Evolutionary conservation across 37 sponge, comb jelly and placozoan species (phyloP).

Genomic region (Aphrocallistes beatrix): DNA sequence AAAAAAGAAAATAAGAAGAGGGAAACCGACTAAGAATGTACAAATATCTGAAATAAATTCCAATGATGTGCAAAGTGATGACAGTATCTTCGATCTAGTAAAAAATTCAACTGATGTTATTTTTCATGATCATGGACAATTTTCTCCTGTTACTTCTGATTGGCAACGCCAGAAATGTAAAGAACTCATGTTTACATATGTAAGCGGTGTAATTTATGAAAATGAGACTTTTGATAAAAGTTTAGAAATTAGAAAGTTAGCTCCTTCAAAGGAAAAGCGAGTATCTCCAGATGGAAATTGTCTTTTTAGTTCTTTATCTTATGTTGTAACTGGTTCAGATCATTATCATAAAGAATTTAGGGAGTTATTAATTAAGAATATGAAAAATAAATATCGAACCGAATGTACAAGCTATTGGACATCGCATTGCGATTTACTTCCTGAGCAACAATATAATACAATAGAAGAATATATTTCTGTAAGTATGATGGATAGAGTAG

Average conservation of each 20-base stretch:
- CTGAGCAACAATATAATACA: neutral
- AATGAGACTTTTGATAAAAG: neutral
- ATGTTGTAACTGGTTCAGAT: neutral
- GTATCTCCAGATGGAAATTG: neutral
- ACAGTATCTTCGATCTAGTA: neutral
- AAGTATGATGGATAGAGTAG: neutral
- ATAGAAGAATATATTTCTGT: neutral
- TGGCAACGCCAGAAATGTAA: neutral
- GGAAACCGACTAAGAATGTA: neutral
- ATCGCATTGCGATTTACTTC: neutral
- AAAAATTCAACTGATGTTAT: neutral
- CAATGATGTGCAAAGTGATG: neutral
- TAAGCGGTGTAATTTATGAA: neutral
- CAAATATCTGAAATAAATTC: neutral
- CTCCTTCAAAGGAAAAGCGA: neutral
- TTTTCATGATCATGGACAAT: neutral
- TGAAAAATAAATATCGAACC: neutral
- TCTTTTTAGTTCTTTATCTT: neutral
- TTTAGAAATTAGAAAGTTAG: neutral
- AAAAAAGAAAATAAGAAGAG: neutral
- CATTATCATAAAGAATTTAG: neutral
- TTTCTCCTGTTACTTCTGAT: neutral
- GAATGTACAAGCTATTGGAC: neutral
- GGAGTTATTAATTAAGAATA: neutral
- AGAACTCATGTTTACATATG: neutral